Evolutionary conservation across 2,797 vertebrate species (phyloP), one percentile per base, ranked within the genome.

Genomic region (Acestrorhynchus altus): DNA sequence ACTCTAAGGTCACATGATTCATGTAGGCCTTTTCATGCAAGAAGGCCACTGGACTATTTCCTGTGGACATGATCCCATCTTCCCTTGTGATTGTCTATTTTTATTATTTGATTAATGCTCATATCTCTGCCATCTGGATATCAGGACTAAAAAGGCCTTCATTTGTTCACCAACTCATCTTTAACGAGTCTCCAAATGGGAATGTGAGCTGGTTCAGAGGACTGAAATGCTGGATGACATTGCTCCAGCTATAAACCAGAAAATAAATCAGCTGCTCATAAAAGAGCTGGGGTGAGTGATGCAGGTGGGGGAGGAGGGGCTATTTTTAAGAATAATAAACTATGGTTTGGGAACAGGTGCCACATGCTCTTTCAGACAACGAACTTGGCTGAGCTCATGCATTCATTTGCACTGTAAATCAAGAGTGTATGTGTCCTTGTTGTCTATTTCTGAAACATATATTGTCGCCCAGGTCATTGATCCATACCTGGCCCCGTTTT

Each of bases 241-340:
- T 74, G 26, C 44, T 51, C 4, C 51, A 44, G 31, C 18, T 35
- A 28, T 83, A 84, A 83, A 81, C 13, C 28, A 24, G 64, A 72
- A 80, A 71, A 82, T 89, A 87, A 89, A 90, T 90, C 79, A 80
- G 9, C 35, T n/a, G 78, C 69, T 85, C 79, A 66, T 89, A 86
- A 90, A 64, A 22, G 52, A 59, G 40, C 83, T 77, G 60, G 59
- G 16, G 65, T 39, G 54, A 65, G 63, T 69, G 83, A 81, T 72
- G 80, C 16, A 76, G 10, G 66, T 2, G 61, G 70, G 59, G 78
- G 42, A 79, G 42, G 61, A 74, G 77, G 72, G 78, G 87, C 86
- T 92, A 92, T 91, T 91, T 91, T 88, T 90, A 90, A 87, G 82
- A 85, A 84, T 84, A 88, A 92, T 87, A 88, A 85, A 89, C 59